These are phyloP conservation scores for Alviniconcha strummeri DNA, from an alignment of 2,888 invertebrate genomes.

Conservation along the genomic window DNA sequence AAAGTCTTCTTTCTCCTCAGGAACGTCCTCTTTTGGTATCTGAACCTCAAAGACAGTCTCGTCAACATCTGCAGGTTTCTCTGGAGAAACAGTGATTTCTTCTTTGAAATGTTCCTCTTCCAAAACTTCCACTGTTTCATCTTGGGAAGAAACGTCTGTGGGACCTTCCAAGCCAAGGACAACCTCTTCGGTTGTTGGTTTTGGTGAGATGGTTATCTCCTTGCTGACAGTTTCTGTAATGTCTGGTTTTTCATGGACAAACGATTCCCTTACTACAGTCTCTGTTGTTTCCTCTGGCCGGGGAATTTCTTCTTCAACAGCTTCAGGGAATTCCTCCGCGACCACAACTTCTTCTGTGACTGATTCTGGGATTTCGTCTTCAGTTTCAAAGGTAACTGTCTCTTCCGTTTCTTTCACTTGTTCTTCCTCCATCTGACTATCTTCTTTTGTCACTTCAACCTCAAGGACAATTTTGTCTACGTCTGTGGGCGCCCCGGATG, in stretches of 20 bases:
- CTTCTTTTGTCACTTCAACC: constrained; percentile 18
- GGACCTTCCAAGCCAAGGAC: no score
- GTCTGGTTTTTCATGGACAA: neutral
- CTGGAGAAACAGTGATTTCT: neutral
- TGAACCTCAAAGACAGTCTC: neutral
- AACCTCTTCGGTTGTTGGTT: no score
- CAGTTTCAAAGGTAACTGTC: neutral
- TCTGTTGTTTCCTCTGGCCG: neutral
- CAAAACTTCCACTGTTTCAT: no score
- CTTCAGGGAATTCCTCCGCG: neutral
- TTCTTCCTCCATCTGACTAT: neutral
- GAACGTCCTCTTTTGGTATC: neutral
- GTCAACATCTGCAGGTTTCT: neutral
- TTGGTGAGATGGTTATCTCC: no score
- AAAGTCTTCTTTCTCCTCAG: constrained; percentile 10
- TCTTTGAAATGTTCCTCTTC: constrained; percentile 15
- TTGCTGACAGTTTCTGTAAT: no score
- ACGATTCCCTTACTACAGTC: neutral
- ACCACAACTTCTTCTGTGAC: neutral
- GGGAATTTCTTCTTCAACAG: neutral
- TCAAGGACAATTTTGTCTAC: no score
- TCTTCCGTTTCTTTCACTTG: constrained; percentile 18
- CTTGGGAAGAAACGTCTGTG: no score
- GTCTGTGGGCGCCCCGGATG: no score
- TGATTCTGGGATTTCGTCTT: neutral